A percentile compares a stretch with the other conserved stretches of the same genome.
phyloP scores from a whole-genome alignment of 2,888 invertebrate genomes.

The Bursaphelenchus okinawaensis region DNA sequence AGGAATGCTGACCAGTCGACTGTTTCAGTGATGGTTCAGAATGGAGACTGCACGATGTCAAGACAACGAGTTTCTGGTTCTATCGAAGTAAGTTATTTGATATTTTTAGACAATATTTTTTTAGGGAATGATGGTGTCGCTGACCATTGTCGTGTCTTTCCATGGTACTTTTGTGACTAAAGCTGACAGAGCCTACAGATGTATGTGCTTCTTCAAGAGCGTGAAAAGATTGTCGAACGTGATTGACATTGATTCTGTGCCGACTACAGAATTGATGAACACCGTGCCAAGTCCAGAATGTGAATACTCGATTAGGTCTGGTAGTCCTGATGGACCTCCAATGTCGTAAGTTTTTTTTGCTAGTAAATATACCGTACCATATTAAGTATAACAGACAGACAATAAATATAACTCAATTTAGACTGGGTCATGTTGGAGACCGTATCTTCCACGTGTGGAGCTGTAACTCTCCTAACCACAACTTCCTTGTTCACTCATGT shows the following conservation, averaged over 20 bases:
- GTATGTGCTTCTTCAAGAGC: constrained; percentile 55
- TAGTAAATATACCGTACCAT: neutral
- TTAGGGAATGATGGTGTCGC: constrained; percentile 46
- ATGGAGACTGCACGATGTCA: constrained; percentile 51
- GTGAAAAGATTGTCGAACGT: constrained; percentile 46
- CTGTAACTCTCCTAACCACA: constrained; percentile 45
- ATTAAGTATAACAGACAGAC: neutral
- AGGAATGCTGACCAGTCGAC: constrained; percentile 43
- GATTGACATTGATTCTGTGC: constrained; percentile 40
- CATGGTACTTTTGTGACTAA: constrained; percentile 52
- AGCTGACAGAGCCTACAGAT: constrained; percentile 43
- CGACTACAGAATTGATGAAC: constrained; percentile 45
- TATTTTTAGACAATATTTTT: constrained; percentile 2
- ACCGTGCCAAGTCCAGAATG: constrained; percentile 46
- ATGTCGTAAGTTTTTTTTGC: constrained; percentile 26
- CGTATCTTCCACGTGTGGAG: constrained; percentile 53
- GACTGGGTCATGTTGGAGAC: constrained; percentile 48
- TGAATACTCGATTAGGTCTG: constrained; percentile 38
- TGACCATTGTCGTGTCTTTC: constrained; percentile 53
- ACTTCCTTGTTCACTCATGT: constrained; percentile 51
- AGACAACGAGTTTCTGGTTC: constrained; percentile 49
- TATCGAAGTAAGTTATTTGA: constrained; percentile 30
- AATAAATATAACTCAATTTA: constrained; percentile 14
- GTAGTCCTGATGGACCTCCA: constrained; percentile 40
- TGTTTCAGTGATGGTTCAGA: constrained; percentile 39